phyloP scores from a whole-genome alignment of 2,888 invertebrate genomes.

The Lagria hirta region DNA sequence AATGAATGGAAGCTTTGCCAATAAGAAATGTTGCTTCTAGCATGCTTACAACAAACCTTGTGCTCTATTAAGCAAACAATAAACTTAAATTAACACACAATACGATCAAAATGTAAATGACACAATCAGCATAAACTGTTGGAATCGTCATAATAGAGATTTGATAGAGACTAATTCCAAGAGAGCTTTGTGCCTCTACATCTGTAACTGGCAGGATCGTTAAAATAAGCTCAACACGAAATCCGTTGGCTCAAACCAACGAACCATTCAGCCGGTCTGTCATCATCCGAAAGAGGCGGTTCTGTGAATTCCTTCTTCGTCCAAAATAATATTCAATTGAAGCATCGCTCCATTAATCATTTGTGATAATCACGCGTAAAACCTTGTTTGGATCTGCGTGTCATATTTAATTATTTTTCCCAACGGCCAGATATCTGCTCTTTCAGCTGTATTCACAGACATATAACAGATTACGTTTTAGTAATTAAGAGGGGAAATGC shows the following conservation, averaged over 20 bases:
- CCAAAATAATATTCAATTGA: slow-evolving; percentile 20
- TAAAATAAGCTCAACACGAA: slow-evolving; percentile 33
- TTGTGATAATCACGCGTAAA: slow-evolving; percentile 19
- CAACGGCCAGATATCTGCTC: slow-evolving; percentile 7
- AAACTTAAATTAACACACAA: slow-evolving; percentile 19
- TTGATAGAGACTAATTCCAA: slow-evolving; percentile 39
- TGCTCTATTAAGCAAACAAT: slow-evolving; percentile 11
- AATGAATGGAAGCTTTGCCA: too few species aligned
- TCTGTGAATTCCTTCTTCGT: slow-evolving; percentile 5
- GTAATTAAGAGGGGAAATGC: too few species aligned
- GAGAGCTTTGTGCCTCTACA: slow-evolving; percentile 36
- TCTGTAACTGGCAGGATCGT: slow-evolving; percentile 42
- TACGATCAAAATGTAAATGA: slow-evolving; percentile 29
- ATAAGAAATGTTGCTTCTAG: too few species aligned
- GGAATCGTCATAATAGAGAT: slow-evolving; percentile 35
- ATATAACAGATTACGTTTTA: too few species aligned
- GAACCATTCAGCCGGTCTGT: slow-evolving; percentile 24
- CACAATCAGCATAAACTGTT: slow-evolving; percentile 39
- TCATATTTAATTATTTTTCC: slow-evolving; percentile 17
- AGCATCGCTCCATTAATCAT: slow-evolving; percentile 22
- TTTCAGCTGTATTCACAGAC: too few species aligned
- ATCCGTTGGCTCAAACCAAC: slow-evolving; percentile 26
- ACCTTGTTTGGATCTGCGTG: slow-evolving; percentile 16
- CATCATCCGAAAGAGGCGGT: slow-evolving; percentile 26
- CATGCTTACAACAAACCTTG: too few species aligned